These are phyloP conservation scores for Drosophila macrospina DNA, from an alignment of 2,888 invertebrate genomes.

Conservation along the genomic window DNA sequence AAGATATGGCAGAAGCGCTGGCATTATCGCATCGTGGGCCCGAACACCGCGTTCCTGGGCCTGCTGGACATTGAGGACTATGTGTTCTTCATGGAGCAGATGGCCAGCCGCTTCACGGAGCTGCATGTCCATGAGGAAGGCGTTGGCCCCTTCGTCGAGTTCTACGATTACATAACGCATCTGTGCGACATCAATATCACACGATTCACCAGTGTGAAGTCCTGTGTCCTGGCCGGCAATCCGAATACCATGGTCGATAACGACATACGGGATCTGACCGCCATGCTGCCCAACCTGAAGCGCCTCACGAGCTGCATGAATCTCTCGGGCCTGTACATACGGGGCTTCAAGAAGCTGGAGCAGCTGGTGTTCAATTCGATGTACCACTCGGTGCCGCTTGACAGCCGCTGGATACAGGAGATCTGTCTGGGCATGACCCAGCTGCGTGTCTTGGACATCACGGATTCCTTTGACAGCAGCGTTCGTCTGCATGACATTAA, in stretches of 20 bases:
- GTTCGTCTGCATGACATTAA: constrained; percentile 61
- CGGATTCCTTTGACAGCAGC: constrained; percentile 65
- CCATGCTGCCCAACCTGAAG: constrained; percentile 64
- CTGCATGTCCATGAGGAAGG: constrained; percentile 69
- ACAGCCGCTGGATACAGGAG: constrained; percentile 66
- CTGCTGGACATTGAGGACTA: constrained; percentile 69
- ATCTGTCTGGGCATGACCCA: constrained; percentile 62
- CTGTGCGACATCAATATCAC: constrained; percentile 66
- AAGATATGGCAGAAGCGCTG: constrained; percentile 58
- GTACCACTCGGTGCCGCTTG: constrained; percentile 67
- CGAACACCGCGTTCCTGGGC: constrained; percentile 56
- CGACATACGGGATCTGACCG: constrained; percentile 61
- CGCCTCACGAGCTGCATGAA: constrained; percentile 70
- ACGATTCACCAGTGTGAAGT: constrained; percentile 49
- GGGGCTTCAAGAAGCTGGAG: constrained; percentile 58
- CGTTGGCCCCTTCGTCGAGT: constrained; percentile 60
- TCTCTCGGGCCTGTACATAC: constrained; percentile 56
- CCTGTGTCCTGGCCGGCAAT: constrained; percentile 61
- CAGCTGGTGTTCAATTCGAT: constrained; percentile 68
- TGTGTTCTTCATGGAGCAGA: constrained; percentile 71
- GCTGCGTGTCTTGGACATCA: constrained; percentile 64
- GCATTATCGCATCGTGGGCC: constrained; percentile 56
- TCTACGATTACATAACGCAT: constrained; percentile 67
- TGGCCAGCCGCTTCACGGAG: constrained; percentile 63
- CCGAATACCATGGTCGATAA: constrained; percentile 65